Percentiles rank a stretch among this genome's conserved stretches.
phyloP scores from a whole-genome alignment of 2,113 vertebrate species.

The Uropsilus gracilis region DNA sequence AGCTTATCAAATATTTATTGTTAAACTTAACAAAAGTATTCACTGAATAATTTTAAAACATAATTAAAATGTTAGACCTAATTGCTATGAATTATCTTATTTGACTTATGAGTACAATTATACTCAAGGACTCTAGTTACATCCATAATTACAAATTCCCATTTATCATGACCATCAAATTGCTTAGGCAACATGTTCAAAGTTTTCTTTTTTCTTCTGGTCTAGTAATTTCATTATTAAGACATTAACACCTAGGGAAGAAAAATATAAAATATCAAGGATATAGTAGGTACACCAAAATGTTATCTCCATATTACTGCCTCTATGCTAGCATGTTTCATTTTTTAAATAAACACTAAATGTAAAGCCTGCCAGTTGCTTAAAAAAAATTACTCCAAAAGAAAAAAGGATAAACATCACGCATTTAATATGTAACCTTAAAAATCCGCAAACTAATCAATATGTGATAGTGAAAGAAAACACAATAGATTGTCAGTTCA shows the following conservation, averaged over 20 bases:
- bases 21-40: constrained; percentile 69
- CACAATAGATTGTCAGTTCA: background rate
- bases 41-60: constrained; percentile 84
- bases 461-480: background rate
- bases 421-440: background rate
- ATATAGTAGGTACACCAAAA: background rate
- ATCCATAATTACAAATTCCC: constrained; percentile 67
- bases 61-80: constrained; percentile 82
- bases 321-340: background rate
- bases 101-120: constrained; percentile 83
- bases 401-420: background rate
- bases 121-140: constrained; percentile 64
- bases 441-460: background rate
- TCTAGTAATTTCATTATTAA: background rate
- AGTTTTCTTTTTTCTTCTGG: background rate
- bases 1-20: constrained; percentile 75
- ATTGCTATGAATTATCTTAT: constrained; percentile 75
- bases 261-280: background rate
- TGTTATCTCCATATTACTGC: background rate
- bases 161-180: constrained; percentile 36
- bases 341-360: background rate
- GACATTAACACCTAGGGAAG: background rate
- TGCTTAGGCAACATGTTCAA: background rate
- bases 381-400: background rate
- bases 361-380: background rate